These are phyloP conservation scores for Pimpla rufipes DNA, from an alignment of 2,888 invertebrate species.

Conservation along the genomic window DNA sequence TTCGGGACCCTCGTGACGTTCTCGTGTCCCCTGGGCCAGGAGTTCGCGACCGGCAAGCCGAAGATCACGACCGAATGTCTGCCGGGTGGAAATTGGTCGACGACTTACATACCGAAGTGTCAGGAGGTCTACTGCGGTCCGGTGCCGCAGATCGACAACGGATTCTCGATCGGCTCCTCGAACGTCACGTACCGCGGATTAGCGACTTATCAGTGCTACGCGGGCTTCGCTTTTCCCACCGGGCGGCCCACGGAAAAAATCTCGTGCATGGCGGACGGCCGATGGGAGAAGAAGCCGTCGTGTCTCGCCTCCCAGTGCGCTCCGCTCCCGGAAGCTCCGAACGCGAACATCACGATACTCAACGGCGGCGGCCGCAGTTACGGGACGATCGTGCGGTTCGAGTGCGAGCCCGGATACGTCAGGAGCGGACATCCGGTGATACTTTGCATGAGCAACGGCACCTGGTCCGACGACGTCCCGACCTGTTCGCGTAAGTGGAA, in stretches of 20 bases:
- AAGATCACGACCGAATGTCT: conserved; percentile 94
- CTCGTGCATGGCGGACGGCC: conserved; percentile 95
- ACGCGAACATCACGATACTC: conserved; percentile 94
- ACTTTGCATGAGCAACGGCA: conserved; percentile 97
- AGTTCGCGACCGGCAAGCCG: conserved; percentile 95
- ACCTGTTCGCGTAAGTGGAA: conserved; percentile 91
- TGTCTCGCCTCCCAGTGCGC: conserved; percentile 97
- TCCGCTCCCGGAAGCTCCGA: conserved; percentile 93
- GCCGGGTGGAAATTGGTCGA: conserved; percentile 96
- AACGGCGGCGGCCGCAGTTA: conserved; percentile 97
- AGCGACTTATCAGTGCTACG: conserved; percentile 98
- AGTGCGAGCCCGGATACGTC: conserved; percentile 96
- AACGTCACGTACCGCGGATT: conserved; percentile 97
- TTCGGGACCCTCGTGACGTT: conserved; percentile 96
- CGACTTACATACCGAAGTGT: conserved; percentile 96
- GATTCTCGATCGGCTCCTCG: conserved; percentile 97
- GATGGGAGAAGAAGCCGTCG: conserved; percentile 96
- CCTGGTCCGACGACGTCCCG: conserved; percentile 97
- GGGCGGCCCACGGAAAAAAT: conserved; percentile 95
- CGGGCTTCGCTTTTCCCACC: conserved; percentile 97
- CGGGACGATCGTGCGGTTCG: conserved; percentile 96
- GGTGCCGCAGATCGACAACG: conserved; percentile 98
- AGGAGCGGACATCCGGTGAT: conserved; percentile 95
- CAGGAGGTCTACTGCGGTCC: conserved; percentile 99
- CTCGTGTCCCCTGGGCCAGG: conserved; percentile 97